Base-by-base conservation (phyloP, 35 echinoderm and acorn worm genomes). In the Strongylocentrotus purpuratus region DNA sequence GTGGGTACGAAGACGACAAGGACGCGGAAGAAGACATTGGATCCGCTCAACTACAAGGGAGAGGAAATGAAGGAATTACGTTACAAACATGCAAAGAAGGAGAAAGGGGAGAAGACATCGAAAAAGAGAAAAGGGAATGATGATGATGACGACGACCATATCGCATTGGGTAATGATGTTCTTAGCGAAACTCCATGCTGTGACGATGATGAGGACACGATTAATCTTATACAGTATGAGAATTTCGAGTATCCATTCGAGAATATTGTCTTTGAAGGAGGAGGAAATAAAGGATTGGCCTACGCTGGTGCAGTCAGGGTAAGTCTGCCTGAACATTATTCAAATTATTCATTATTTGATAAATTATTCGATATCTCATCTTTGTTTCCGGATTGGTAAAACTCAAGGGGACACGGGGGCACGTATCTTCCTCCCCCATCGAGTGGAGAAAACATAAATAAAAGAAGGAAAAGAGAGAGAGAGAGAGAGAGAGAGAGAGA, bases 211-310 rank as follows among this genome's bases (percentile, higher is more conserved):
- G 94, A 95, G 47, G 95, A 94, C 60, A 94, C 97, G 28, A 32
- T 94, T 25, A 86, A 97, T 52, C 50, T 94, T 14, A 95, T 99
- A 15, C 11, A 96, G 32, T 95, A 97, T 85, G 90, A 95, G 31
- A 86, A 99, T 32, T 99, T 96, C 92, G 96, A 94, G 55, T 99
- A 96, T 85, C 98, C 98, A 31, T 99, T 99, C 86, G 98, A 99
- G 92, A 99, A 99, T 61, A 65, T 99, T 9, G 98, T 99, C 8
- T 99, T 99, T 78, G 98, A 99, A 97, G 98, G 98, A 88, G 98
- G 98, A 3, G 98, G 98, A 32, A 95, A 95, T 35, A 99, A 99
- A 85, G 97, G 97, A 2, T 78, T 99, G 18, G 97, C 98, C 1
- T 99, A 99, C 55, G 95, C 94, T 31, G 98, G 98, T 0, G 97